Conservation (phyloP, 37 sponge, comb jelly and placozoan genomes). For the Chondrosia reniformis region DNA sequence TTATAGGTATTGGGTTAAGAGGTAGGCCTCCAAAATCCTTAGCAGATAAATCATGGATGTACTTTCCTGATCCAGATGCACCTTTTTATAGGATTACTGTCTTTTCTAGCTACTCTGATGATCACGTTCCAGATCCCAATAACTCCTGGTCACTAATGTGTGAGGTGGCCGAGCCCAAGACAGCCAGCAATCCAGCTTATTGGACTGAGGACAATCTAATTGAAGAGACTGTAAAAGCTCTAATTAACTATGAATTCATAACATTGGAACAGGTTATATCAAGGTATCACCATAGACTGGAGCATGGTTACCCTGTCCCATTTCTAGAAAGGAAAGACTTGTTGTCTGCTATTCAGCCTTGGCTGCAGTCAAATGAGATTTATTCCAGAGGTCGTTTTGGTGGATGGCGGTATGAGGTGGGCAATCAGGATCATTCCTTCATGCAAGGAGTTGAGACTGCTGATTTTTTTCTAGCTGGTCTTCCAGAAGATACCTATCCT, state of each 20-base stretch:
- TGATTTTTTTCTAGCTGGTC: not conserved
- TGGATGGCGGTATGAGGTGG: not conserved
- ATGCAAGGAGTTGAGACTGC: not conserved
- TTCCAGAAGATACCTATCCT: conserved; percentile 35
- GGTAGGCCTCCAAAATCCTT: conserved; percentile 25
- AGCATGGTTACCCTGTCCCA: conserved; percentile 48
- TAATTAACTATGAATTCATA: conserved; percentile 26
- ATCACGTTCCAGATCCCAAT: conserved; percentile 34
- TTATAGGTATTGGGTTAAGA: conserved; percentile 38
- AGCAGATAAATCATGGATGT: conserved; percentile 44
- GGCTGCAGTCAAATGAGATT: not conserved
- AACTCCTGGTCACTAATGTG: conserved; percentile 46
- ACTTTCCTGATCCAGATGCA: conserved; percentile 40
- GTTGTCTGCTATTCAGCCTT: not conserved
- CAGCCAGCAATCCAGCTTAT: not conserved
- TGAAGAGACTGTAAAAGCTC: conserved; percentile 2
- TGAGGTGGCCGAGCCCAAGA: conserved; percentile 33
- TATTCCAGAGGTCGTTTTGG: not conserved
- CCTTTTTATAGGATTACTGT: conserved; percentile 46
- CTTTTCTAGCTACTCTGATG: conserved; percentile 45
- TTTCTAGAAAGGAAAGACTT: not conserved
- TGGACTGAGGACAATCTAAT: conserved; percentile 17
- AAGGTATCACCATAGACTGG: conserved; percentile 18
- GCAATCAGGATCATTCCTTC: not conserved
- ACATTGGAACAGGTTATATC: conserved; percentile 22